Evolutionary conservation across 2,113 vertebrate species (phyloP).

Genomic region (Formicarius rufipectus): DNA sequence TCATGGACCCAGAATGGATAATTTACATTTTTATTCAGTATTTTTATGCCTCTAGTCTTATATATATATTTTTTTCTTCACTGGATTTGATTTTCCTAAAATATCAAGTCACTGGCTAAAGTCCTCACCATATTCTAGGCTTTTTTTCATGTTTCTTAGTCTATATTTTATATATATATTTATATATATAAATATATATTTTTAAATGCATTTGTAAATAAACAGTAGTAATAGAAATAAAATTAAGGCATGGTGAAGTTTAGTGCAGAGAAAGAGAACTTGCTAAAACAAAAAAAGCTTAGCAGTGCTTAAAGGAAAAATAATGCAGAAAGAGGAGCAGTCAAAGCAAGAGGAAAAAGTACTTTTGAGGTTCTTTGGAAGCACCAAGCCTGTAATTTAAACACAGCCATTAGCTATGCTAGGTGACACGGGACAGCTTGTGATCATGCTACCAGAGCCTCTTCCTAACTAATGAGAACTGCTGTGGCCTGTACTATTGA

Average conservation of each 20-base stretch:
- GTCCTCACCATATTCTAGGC: accelerated
- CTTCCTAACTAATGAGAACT: not conserved
- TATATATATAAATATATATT: not conserved
- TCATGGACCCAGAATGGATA: not conserved
- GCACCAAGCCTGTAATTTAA: not conserved
- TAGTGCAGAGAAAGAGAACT: not conserved
- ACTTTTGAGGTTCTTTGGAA: not conserved
- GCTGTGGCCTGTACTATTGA: not conserved
- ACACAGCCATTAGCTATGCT: not conserved
- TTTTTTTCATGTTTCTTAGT: not conserved
- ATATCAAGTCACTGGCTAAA: not conserved
- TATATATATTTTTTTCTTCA: not conserved
- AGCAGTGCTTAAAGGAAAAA: not conserved
- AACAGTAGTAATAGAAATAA: not conserved
- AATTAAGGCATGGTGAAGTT: not conserved
- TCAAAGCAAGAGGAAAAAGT: not conserved
- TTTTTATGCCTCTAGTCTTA: not conserved
- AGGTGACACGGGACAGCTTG: not conserved
- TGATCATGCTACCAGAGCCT: not conserved
- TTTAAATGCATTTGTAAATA: not conserved
- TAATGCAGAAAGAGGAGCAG: not conserved
- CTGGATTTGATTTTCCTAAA: not conserved
- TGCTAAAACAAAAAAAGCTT: not conserved
- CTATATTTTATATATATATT: too few species aligned
- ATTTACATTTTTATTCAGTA: not conserved